Evolutionary conservation across 1,140 invertebrate species (phyloP), one percentile per base, ranked within the genome.

Genomic region (Drosophila jambulina): DNA sequence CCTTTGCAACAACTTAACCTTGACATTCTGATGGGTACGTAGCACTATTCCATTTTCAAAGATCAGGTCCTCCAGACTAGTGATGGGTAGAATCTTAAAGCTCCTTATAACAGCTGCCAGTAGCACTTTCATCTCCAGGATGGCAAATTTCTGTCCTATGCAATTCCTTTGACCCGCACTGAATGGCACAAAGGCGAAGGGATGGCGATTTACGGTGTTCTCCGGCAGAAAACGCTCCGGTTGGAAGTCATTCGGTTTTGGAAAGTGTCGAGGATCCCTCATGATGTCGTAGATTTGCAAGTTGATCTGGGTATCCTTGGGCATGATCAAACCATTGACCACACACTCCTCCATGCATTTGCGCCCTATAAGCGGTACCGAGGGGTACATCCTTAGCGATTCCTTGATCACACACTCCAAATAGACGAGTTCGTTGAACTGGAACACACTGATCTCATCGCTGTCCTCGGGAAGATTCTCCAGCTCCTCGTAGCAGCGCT

Each of bases 191-290:
- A 94, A 95, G 3, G 94, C 79, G 62, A 93, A 94, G 0, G 91
- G 93, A 92, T 93, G 90, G 23, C 93, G 67, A 85, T 92, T 79
- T 63, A 91, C 15, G 13, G 87, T 43, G 94, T 91, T 93, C 96
- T 98, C 91, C 95, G 94, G 54, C 75, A 68, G 79, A 93, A 97
- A 98, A 78, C 97, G 93, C 17, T 97, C 96, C 0, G 97, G 97
- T 79, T 95, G 93, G 85, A 97, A 98, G 32, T 91, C 92, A 9
- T 95, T 91, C 0, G 97, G 97, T 80, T 98, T 94, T 5, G 96
- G 94, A 92, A 95, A 98, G 57, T 94, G 61, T 0, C 92, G 80
- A 1, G 93, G 90, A 83, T 95, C 94, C 32, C 95, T 93, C 88
- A 97, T 96, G 12, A 96, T 88, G 53, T 93, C 93, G 60, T 93